Conservation (phyloP, 2,888 invertebrate genomes). For the Pollenia labialis region DNA sequence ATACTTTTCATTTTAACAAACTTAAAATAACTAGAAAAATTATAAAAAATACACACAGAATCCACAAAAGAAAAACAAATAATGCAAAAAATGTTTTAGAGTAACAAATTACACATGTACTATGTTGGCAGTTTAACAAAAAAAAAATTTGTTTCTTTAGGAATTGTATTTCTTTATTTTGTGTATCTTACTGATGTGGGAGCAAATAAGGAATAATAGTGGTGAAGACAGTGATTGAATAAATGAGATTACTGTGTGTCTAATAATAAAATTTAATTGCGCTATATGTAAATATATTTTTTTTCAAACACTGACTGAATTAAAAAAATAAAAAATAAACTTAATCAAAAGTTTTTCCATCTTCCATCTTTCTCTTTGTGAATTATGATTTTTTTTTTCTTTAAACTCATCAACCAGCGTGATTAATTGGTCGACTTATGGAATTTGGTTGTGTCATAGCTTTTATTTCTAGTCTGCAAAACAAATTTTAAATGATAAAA, state of each 20-base stretch:
- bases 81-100: neutral
- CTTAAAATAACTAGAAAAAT: conserved; percentile 44
- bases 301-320: conserved; percentile 43
- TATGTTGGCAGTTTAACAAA: conserved; percentile 28
- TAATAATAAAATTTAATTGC: conserved; percentile 41
- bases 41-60: conserved; percentile 25
- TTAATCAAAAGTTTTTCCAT: conserved; percentile 1
- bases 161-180: neutral
- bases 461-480: conserved; percentile 87
- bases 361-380: conserved; percentile 35
- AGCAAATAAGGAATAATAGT: neutral
- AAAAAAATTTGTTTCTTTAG: neutral
- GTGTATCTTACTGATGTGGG: conserved; percentile 26
- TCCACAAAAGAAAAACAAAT: conserved; percentile 18
- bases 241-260: neutral
- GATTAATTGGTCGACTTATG: conserved; percentile 86
- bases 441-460: conserved; percentile 89
- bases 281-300: conserved; percentile 36
- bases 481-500: conserved; percentile 57
- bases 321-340: neutral
- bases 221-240: neutral
- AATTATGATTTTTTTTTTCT: neutral
- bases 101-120: neutral
- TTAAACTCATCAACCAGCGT: conserved; percentile 79
- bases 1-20: conserved; percentile 55